A percentile compares a stretch with the other conserved stretches of the same genome.
Conservation (phyloP, 2,888 invertebrate species). For the Chloromyia formosa region DNA sequence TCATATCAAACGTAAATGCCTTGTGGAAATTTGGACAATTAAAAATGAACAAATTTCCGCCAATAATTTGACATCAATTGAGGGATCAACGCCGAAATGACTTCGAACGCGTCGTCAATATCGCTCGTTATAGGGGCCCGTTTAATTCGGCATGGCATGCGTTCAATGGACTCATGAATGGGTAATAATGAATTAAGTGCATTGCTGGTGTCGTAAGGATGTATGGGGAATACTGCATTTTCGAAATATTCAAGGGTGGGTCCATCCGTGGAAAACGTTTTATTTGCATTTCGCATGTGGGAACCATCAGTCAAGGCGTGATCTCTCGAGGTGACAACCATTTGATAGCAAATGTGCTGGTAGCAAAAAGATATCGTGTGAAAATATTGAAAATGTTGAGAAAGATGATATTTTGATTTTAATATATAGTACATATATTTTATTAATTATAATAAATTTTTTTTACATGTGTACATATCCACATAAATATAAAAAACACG, state of each 20-base stretch:
- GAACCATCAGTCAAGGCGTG: conserved; percentile 1
- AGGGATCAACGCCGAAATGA: background rate
- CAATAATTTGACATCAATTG: conserved; percentile 46
- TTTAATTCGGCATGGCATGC: background rate
- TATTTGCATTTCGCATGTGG: conserved; percentile 38
- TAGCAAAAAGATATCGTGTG: conserved; percentile 1
- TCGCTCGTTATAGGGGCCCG: conserved; percentile 7
- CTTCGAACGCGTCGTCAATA: background rate
- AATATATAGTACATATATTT: too few species aligned
- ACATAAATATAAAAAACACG: too few species aligned
- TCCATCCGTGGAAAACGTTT: background rate
- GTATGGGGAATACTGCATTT: background rate
- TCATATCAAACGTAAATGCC: conserved; percentile 39
- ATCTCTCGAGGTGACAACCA: background rate
- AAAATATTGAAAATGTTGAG: background rate
- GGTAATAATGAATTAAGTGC: conserved; percentile 5
- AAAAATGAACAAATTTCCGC: conserved; percentile 48
- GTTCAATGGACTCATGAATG: conserved; percentile 9
- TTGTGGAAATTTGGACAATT: conserved; percentile 43
- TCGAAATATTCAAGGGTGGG: background rate
- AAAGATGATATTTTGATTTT: too few species aligned
- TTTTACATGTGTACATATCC: too few species aligned
- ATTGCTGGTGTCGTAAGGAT: background rate
- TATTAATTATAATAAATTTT: too few species aligned
- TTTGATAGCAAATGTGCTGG: background rate